Evolutionary conservation across 2,888 invertebrate genomes (phyloP).

Genomic region (Metalampra italica): DNA sequence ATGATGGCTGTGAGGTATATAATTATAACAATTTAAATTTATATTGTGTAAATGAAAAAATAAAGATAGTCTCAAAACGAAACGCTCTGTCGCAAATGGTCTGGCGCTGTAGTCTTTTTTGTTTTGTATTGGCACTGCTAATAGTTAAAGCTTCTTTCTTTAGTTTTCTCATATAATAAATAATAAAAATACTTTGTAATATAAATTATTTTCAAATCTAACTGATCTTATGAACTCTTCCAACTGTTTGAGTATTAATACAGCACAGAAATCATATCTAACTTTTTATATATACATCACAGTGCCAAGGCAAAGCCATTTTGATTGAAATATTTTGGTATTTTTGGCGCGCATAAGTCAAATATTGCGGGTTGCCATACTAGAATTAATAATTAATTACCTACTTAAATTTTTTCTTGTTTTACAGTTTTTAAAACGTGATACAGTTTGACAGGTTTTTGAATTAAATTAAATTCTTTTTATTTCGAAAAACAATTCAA

Average conservation of each 20-base stretch:
- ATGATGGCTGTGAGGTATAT: constrained; percentile 79
- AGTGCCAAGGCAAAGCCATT: constrained; percentile 42
- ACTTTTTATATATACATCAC: background rate
- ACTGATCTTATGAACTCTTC: constrained; percentile 16
- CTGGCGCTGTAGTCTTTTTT: constrained; percentile 26
- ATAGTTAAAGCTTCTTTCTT: background rate
- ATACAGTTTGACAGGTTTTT: constrained; percentile 13
- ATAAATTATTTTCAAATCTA: constrained; percentile 7
- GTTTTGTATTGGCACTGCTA: constrained; percentile 27
- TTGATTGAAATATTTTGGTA: constrained; percentile 24
- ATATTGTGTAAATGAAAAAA: constrained; percentile 71
- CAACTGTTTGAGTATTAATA: background rate
- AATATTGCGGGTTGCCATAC: constrained; percentile 54
- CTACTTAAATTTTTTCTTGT: too few relatives aligned
- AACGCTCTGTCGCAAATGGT: constrained; percentile 54
- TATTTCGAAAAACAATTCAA: too few relatives aligned
- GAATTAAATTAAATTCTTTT: background rate
- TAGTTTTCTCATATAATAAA: background rate
- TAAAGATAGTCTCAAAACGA: constrained; percentile 52
- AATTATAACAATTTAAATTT: constrained; percentile 76
- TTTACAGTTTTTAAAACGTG: too few relatives aligned
- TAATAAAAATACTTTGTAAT: constrained; percentile 2
- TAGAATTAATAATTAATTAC: background rate
- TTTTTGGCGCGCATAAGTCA: constrained; percentile 41
- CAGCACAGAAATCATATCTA: too few relatives aligned